Evolutionary conservation across 2,113 vertebrate genomes (phyloP), one percentile per base, ranked within the genome.

Genomic region (Semicossyphus pulcher): DNA sequence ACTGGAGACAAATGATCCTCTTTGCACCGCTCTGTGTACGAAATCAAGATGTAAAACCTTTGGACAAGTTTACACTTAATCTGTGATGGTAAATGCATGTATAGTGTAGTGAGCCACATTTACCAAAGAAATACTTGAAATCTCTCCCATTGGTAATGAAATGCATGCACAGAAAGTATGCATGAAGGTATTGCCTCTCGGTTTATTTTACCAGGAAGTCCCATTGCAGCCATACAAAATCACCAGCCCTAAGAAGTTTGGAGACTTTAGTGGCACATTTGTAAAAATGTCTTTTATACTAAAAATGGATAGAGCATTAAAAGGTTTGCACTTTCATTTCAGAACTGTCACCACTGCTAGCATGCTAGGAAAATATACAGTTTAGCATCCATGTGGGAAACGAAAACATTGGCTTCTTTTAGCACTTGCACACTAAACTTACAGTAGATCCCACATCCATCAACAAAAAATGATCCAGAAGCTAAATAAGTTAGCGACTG

Each of bases 291-390:
- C 4, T 41, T 29, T 62, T 1, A 1, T 57, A 39, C 4, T 26
- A 7, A 34, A 74, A 25, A 29, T 29, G n/a, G 15, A 20, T 34
- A 20, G 15, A 25, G 26, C 28, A 73, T 49, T 12, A 23, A 37
- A 63, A 75, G 34, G 60, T 44, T 70, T 41, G 45, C 37, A 72
- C n/a, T n/a, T n/a, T n/a, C n/a, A n/a, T n/a, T n/a, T n/a, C n/a
- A n/a, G n/a, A n/a, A n/a, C n/a, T n/a, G n/a, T n/a, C n/a, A n/a
- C n/a, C n/a, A n/a, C n/a, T n/a, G 60, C 34, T 37, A 36, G 54
- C 32, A 44, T 76, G 73, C 36, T 52, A 56, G 39, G 36, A 71
- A 78, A 68, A 44, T 23, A 51, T 48, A 54, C 23, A 60, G 42
- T 60, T 44, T 23, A 21, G 26, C 53, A 70, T 37, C 21, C 53